Evolutionary conservation across 2,888 invertebrate species (phyloP).

Genomic region (Aphrophora alni): DNA sequence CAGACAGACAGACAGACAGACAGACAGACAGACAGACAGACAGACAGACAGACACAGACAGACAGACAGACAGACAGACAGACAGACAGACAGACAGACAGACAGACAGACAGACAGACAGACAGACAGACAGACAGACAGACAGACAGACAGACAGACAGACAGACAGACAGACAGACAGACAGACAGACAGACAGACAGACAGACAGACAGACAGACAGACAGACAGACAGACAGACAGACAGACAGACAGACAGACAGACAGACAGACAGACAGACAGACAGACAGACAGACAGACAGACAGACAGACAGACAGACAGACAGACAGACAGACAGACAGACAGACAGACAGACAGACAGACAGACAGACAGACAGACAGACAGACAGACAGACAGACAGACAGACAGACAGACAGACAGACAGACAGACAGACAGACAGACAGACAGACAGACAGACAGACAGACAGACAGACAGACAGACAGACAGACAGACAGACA

Average conservation of each 20-base stretch:
- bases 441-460: not conserved
- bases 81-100: conserved; percentile 4
- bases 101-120: not conserved
- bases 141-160: conserved; percentile 11
- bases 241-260: no score
- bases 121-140: no score
- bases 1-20: conserved; percentile 16
- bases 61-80: conserved; percentile 35
- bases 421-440: conserved; percentile 37
- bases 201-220: conserved; percentile 13
- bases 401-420: conserved; percentile 38
- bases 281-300: no score
- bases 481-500: no score
- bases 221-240: no score
- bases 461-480: no score
- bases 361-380: conserved; percentile 18
- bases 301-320: conserved; percentile 26
- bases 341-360: conserved; percentile 29
- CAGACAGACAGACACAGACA: conserved; percentile 32
- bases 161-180: conserved; percentile 11
- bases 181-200: conserved; percentile 36
- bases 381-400: not conserved
- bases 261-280: no score
- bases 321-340: conserved; percentile 29
- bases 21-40: conserved; percentile 32